Conservation (phyloP, 2,797 vertebrate species). For the Urosaurus nigricauda region DNA sequence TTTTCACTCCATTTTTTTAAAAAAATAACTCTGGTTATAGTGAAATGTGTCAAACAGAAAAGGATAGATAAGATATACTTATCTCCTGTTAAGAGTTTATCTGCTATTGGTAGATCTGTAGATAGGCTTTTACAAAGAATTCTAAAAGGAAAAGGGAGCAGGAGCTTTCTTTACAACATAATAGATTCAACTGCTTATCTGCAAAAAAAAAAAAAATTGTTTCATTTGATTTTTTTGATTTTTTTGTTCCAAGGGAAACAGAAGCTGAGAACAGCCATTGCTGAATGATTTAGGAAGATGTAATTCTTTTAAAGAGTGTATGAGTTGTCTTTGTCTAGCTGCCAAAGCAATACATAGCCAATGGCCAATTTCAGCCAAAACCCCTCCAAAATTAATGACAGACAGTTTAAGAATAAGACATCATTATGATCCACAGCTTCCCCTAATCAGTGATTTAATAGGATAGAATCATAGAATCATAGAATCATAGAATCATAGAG, state of each 20-base stretch:
- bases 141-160: not conserved
- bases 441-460: slow-evolving; percentile 70
- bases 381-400: slow-evolving; percentile 42
- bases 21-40: not conserved
- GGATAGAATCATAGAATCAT: no score
- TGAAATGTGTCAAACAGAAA: not conserved
- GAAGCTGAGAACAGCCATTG: slow-evolving; percentile 37
- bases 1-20: not conserved
- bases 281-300: slow-evolving; percentile 40
- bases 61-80: not conserved
- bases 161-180: not conserved
- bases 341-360: no score
- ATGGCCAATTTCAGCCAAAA: slow-evolving; percentile 55
- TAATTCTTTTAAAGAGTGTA: slow-evolving; percentile 37
- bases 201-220: slow-evolving; percentile 31
- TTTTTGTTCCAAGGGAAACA: slow-evolving; percentile 9
- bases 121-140: not conserved
- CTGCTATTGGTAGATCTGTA: no score
- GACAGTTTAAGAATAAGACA: slow-evolving; percentile 29
- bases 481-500: no score
- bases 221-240: slow-evolving; percentile 9
- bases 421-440: slow-evolving; percentile 35
- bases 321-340: slow-evolving; percentile 30
- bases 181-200: slow-evolving; percentile 20
- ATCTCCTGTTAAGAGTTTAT: not conserved